Base-by-base conservation (phyloP, 37 sponge, comb jelly and placozoan species). In the Haliclona indistincta region DNA sequence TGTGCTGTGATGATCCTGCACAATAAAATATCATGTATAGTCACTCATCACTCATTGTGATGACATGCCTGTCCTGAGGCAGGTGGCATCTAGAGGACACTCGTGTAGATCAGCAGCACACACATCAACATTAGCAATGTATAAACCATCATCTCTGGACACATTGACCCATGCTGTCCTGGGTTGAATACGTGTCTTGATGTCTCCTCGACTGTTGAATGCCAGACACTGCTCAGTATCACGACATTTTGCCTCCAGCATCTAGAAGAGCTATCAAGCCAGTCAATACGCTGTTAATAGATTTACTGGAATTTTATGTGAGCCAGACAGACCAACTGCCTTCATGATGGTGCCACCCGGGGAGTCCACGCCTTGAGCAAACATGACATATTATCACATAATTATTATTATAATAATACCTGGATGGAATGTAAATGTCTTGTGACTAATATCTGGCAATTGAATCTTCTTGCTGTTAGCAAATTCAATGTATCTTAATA, bases 401-500 rank as follows among this genome's bases (percentile, higher is more conserved):
- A 30, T 35, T 34, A 15, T 42, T 4, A 29, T 25, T 4, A 56
- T 25, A 29, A 29, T 56, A 6, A 56, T 32, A 76, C 88, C 88
- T 51, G 41, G 42, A 30, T 82, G 70, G 67, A 49, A 76, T 38
- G 82, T 68, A 49, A 81, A 87, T 10, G 54, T 35, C 56, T 62
- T 78, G 75, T 79, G 72, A 22, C 36, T 20, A 22, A 63, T 11
- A 3, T 47, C 56, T 22, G 84, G 89, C 25, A 78, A 19, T 35
- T 72, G 52, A 43, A 56, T 71, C 20, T 43, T 38, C 3, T 61
- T 26, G 23, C 67, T 39, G 35, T 67, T 33, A 54, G 89, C 85
- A 77, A 51, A 67, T 20, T 72, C 45, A 11, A 38, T 36, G 45
- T 73, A 83, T 30, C 89, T 89, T 38, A 5, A 22, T 35, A 32